Evolutionary conservation across 2,113 vertebrate genomes (phyloP), one percentile per base, ranked within the genome.

Genomic region (Hippoglossus stenolepis): DNA sequence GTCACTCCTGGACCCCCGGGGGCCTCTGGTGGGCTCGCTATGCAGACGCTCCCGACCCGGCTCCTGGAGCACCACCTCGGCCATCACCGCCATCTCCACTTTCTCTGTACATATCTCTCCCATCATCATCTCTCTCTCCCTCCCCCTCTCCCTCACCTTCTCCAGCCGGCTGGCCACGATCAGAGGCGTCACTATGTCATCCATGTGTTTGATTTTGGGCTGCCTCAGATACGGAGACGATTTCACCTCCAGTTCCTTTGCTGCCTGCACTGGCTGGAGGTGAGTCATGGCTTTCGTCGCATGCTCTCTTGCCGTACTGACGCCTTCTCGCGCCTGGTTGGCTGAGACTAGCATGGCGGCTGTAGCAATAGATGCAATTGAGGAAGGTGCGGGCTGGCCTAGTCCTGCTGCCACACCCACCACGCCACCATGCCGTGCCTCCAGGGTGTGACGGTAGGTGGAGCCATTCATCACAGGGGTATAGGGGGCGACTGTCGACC

Each of bases 201-300:
- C 94, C 58, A 97, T 43, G 71, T 95, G 93, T 85, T 96, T 96
- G 18, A 96, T 95, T 78, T 94, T 95, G 24, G 96, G 92, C 73
- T 96, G 96, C 17, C 96, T 90, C 14, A 93, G 91, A 75, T 93
- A 93, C 4, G 76, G 95, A 7, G 95, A 96, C 0, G 94, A 82
- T 57, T 94, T 94, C 0, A 60, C 79, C 49, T 95, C 95, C 54
- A 64, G 70, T 0, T 90, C 68, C 43, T 58, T 82, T 0, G 56
- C 64, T 0, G 82, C 73, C 67, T 86, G 87, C 0, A 13, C 72
- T 1, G 86, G 83, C n/a, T 86, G 80, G 0, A 91, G 72, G 65
- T 87, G 75, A 80, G 67, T 87, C 82, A 86, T 75, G 5, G 18
- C 64, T 3, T 84, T 89, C 0, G 69, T n/a, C 0, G 28, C 73